Conservation (phyloP, 2,888 invertebrate genomes). For the Sphaerophoria rueppellii region DNA sequence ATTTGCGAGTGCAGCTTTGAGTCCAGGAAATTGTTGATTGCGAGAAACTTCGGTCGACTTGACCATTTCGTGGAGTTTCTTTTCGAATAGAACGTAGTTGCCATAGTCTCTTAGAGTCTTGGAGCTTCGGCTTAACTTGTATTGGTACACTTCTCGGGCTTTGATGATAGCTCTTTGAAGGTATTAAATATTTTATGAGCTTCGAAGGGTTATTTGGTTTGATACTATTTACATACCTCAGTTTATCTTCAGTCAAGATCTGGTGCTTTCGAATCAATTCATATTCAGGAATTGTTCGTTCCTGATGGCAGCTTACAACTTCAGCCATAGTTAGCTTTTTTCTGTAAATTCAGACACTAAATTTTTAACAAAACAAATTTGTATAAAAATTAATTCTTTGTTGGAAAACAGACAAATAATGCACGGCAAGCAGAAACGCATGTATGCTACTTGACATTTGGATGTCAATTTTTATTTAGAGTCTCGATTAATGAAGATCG, state of each 20-base stretch:
- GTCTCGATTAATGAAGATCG: too few species aligned
- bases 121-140: slow-evolving; percentile 77
- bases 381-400: neutral
- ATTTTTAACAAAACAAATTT: too few species aligned
- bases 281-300: slow-evolving; percentile 90
- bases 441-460: too few species aligned
- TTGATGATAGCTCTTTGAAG: slow-evolving; percentile 82
- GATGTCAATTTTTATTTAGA: too few species aligned
- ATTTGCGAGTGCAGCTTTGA: slow-evolving; percentile 86
- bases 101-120: slow-evolving; percentile 77
- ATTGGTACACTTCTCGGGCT: slow-evolving; percentile 77
- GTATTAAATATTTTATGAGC: slow-evolving; percentile 83
- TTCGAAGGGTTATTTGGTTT: neutral
- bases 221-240: slow-evolving; percentile 83
- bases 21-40: slow-evolving; percentile 85
- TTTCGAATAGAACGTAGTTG: slow-evolving; percentile 80
- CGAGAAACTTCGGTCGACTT: slow-evolving; percentile 84
- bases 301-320: slow-evolving; percentile 89
- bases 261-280: slow-evolving; percentile 89
- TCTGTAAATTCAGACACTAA: neutral
- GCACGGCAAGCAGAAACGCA: too few species aligned
- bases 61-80: slow-evolving; percentile 77
- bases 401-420: neutral
- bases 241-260: slow-evolving; percentile 88
- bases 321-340: slow-evolving; percentile 86